phyloP scores from a whole-genome alignment of 2,888 invertebrate species.

The Dryobotodes eremita region DNA sequence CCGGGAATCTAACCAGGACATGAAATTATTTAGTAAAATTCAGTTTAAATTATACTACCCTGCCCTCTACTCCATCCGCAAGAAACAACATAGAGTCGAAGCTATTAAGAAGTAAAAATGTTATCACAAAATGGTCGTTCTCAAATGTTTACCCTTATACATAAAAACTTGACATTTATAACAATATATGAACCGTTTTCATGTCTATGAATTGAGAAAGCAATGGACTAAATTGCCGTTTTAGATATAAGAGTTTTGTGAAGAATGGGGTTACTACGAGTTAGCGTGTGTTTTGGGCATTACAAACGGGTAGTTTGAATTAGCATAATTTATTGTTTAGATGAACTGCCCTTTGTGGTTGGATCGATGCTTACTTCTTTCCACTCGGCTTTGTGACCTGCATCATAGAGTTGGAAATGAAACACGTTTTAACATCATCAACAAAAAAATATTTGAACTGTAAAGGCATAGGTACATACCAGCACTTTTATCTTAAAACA shows the following conservation, averaged over 20 bases:
- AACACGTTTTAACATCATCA: neutral
- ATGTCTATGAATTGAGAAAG: conserved; percentile 12
- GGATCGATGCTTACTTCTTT: neutral
- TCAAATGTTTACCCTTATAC: conserved; percentile 26
- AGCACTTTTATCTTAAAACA: no score
- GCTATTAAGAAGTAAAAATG: conserved; percentile 23
- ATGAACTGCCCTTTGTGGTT: neutral
- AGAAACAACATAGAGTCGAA: neutral
- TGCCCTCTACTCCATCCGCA: neutral
- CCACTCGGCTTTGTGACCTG: neutral
- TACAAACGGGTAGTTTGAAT: conserved; percentile 16
- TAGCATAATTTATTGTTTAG: neutral
- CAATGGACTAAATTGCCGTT: conserved; percentile 26
- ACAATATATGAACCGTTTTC: conserved; percentile 32
- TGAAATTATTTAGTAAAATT: neutral
- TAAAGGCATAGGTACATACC: neutral
- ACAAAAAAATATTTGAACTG: neutral
- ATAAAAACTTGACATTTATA: conserved; percentile 36
- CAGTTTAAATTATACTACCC: neutral
- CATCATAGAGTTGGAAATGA: neutral
- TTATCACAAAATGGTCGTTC: conserved; percentile 16
- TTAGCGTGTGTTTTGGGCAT: conserved; percentile 21
- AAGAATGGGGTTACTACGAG: neutral
- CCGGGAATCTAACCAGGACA: neutral
- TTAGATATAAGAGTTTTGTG: conserved; percentile 19